Evolutionary conservation across 2,113 vertebrate species (phyloP), one percentile per base, ranked within the genome.

Genomic region (Gulo gulo): DNA sequence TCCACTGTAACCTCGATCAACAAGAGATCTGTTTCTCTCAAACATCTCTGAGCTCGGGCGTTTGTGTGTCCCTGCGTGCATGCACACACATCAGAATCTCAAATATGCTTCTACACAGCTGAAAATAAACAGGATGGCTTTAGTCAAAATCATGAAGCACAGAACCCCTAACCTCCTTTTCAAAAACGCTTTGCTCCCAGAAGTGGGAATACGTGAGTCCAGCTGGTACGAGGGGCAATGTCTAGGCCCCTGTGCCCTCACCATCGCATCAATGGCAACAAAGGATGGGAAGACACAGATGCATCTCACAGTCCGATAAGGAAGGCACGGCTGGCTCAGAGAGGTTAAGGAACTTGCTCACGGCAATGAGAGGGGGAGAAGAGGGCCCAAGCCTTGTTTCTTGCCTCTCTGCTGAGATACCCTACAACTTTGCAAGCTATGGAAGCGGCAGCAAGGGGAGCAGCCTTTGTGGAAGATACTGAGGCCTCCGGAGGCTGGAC

Each of bases 81-180:
- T 0, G 10, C 39, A 45, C 50, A 26, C 2, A 6, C 42, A 63
- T n/a, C 50, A 86, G 80, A 67, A 93, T 92, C 73, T 90, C 93
- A 97, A 88, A 45, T 14, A 90, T 6, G 45, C 59, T 87, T 65
- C 59, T 61, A 4, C 61, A 34, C 2, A 15, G 88, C 1, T 81
- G 91, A 81, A 96, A 81, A 90, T 87, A 94, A 95, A 82, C 94
- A 97, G 84, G 85, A 80, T 52, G 47, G 36, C 29, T 90, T 79
- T 36, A 74, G 91, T 95, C 69, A 94, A 92, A 86, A 93, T 82
- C 91, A 91, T 39, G 31, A 88, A 42, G 52, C 50, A 84, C 2
- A 50, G 55, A 88, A 59, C n/a, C 73, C 71, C 91, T 52, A 73
- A 12, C 24, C 81, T 47, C 9, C 0, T 65, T 85, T 84, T 78